These are phyloP conservation scores for Pachycephala philippinensis DNA, from an alignment of 2,113 vertebrate genomes.

Conservation along the genomic window DNA sequence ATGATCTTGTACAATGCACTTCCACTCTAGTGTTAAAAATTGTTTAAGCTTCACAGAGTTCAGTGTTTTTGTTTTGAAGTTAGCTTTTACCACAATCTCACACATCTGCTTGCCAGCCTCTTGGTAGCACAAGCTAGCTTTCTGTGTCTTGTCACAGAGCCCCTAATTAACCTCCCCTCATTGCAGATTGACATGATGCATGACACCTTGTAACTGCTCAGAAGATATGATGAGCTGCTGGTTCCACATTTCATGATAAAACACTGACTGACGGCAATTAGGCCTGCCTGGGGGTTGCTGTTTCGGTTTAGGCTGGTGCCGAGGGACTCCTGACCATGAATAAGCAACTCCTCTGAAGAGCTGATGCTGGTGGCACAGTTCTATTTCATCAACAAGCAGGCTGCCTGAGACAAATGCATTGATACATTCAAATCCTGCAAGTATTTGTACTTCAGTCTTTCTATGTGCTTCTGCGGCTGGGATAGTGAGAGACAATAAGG, in stretches of 20 bases:
- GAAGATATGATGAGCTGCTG: not conserved
- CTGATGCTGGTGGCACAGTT: not conserved
- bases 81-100: not conserved
- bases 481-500: not conserved
- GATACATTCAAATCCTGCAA: not conserved
- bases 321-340: not conserved
- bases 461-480: not conserved
- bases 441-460: not conserved
- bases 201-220: not conserved
- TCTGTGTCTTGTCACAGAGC: not conserved
- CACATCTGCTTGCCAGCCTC: not conserved
- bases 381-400: not conserved
- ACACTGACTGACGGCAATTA: not conserved
- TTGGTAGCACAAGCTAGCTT: not conserved
- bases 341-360: not conserved
- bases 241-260: not conserved
- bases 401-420: not conserved
- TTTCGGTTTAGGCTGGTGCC: not conserved
- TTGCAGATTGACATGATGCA: not conserved
- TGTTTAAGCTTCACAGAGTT: not conserved
- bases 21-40: not conserved
- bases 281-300: not conserved
- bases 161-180: not conserved
- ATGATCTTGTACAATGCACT: not conserved
- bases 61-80: not conserved